Evolutionary conservation across 2,797 vertebrate species (phyloP).

Genomic region (Cetoscarus ocellatus): DNA sequence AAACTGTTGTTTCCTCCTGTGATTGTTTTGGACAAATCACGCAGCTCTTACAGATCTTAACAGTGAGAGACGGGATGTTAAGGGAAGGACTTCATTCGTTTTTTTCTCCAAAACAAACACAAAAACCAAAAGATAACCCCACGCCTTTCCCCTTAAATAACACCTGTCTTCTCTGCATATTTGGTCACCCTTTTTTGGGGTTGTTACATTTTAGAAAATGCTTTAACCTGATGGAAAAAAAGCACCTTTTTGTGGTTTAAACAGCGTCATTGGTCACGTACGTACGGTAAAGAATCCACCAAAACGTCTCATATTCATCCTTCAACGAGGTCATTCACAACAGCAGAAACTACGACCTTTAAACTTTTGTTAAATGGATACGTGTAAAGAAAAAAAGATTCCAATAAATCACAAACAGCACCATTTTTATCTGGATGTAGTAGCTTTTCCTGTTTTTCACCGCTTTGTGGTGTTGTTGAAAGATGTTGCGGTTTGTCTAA

Average conservation of each 20-base stretch:
- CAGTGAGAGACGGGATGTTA: conserved; percentile 57
- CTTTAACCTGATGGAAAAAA: conserved; percentile 68
- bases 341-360: conserved; percentile 41
- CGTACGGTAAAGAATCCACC: conserved; percentile 58
- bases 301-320: conserved; percentile 59
- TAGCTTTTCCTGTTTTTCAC: conserved; percentile 85
- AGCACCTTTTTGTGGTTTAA: conserved; percentile 57
- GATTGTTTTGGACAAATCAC: conserved; percentile 81
- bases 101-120: conserved; percentile 48
- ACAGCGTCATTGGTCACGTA: conserved; percentile 56
- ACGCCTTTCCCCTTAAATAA: conserved; percentile 50
- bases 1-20: conserved; percentile 82
- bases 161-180: conserved; percentile 56
- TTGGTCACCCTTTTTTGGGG: conserved; percentile 62
- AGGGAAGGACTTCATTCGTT: conserved; percentile 64
- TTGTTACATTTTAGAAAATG: conserved; percentile 53
- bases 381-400: conserved; percentile 59
- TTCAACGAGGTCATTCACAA: conserved; percentile 51
- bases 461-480: conserved; percentile 87
- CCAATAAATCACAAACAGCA: conserved; percentile 70
- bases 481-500: conserved; percentile 87
- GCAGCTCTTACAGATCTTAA: conserved; percentile 64
- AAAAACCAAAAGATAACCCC: conserved; percentile 73
- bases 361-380: conserved; percentile 62
- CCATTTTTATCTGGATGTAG: conserved; percentile 83